phyloP scores from a whole-genome alignment of 2,113 vertebrate species.

The Trinectes maculatus region DNA sequence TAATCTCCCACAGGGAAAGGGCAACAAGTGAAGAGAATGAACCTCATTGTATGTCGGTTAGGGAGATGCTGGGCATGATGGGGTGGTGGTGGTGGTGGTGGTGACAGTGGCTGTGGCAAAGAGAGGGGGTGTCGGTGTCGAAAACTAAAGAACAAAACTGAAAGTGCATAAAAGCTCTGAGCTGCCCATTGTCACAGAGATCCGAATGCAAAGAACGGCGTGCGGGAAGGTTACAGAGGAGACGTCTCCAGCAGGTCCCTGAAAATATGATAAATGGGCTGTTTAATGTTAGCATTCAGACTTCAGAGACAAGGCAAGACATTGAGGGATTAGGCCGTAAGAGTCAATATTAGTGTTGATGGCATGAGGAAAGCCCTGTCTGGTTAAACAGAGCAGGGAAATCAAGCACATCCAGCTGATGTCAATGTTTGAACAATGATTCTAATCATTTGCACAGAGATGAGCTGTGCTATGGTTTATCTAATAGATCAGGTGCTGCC shows the following conservation, averaged over 20 bases:
- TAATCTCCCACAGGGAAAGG: conserved; percentile 63
- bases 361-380: conserved; percentile 69
- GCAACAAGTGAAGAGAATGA: conserved; percentile 74
- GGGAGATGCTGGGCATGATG: conserved; percentile 41
- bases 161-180: conserved; percentile 56
- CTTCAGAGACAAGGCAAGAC: conserved; percentile 70
- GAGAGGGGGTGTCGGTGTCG: not conserved
- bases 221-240: conserved; percentile 30
- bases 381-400: conserved; percentile 69
- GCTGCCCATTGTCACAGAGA: conserved; percentile 45
- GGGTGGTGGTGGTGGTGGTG: conserved; percentile 7
- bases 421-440: conserved; percentile 81
- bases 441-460: conserved; percentile 77
- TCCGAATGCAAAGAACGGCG: conserved; percentile 24
- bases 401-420: conserved; percentile 78
- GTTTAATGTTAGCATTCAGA: conserved; percentile 70
- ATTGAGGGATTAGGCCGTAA: conserved; percentile 73
- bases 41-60: conserved; percentile 68
- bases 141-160: conserved; percentile 53
- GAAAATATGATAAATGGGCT: conserved; percentile 77
- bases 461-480: conserved; percentile 64
- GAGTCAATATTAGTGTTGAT: conserved; percentile 80
- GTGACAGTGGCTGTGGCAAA: not conserved
- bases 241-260: conserved; percentile 49
- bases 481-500: conserved; percentile 54